Evolutionary conservation across 2,888 invertebrate genomes (phyloP).

Genomic region (Hylaea fasciaria): DNA sequence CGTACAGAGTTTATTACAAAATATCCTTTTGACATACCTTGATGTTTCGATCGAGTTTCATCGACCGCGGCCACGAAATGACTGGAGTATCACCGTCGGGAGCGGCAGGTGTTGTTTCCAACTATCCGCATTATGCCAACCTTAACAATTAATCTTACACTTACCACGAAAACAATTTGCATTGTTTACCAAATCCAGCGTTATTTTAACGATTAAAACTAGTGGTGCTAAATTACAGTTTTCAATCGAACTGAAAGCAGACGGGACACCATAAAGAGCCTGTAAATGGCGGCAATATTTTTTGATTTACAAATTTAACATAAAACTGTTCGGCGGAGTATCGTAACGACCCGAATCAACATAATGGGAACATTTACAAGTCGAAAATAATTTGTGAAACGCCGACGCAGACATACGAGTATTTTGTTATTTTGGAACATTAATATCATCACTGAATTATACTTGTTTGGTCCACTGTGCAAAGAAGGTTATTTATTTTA

Average conservation of each 20-base stretch:
- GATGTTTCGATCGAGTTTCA: too few relatives aligned
- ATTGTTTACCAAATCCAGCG: too few relatives aligned
- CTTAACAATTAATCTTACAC: too few relatives aligned
- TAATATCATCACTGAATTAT: constrained; percentile 38
- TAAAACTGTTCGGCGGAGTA: constrained; percentile 44
- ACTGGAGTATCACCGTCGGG: too few relatives aligned
- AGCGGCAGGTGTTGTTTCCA: too few relatives aligned
- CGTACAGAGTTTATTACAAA: too few relatives aligned
- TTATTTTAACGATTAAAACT: neutral
- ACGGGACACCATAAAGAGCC: constrained; percentile 43
- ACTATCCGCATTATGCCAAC: too few relatives aligned
- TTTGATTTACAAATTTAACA: constrained; percentile 51
- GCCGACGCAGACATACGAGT: constrained; percentile 43
- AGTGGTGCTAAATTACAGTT: constrained; percentile 11
- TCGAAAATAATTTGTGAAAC: constrained; percentile 47
- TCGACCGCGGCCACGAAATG: too few relatives aligned
- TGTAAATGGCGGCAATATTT: constrained; percentile 51
- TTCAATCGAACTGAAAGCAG: constrained; percentile 27
- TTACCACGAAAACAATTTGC: too few relatives aligned
- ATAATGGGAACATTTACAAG: constrained; percentile 49
- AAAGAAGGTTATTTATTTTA: neutral
- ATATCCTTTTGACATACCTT: too few relatives aligned
- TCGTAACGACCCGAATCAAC: constrained; percentile 46
- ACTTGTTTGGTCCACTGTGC: constrained; percentile 31
- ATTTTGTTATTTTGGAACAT: constrained; percentile 38